Conservation (phyloP, 2,113 vertebrate species). For the Psettodes erumei region DNA sequence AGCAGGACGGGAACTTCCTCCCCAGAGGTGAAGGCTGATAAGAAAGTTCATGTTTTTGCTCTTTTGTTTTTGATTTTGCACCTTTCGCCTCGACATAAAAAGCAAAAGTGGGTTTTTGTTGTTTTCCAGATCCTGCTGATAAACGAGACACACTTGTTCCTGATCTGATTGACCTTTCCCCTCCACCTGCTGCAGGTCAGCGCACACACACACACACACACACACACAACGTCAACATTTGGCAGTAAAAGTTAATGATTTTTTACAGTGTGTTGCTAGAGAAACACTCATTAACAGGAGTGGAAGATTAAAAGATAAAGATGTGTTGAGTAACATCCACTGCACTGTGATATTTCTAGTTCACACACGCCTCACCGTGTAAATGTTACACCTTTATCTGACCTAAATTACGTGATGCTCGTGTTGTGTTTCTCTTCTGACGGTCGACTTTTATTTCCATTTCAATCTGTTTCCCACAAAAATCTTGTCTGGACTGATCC, state of each 20-base stretch:
- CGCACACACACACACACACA: background rate
- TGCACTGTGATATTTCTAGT: too few species aligned
- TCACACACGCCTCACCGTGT: too few species aligned
- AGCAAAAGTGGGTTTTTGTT: background rate
- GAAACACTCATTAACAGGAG: background rate
- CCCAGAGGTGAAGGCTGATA: too few species aligned
- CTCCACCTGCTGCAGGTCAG: too few species aligned
- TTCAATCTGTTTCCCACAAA: too few species aligned
- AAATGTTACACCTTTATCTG: too few species aligned
- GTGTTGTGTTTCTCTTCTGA: too few species aligned
- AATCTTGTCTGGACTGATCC: too few species aligned
- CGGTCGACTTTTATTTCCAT: too few species aligned
- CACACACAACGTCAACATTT: background rate
- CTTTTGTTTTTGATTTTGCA: background rate
- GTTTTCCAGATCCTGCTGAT: background rate
- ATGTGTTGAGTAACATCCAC: background rate
- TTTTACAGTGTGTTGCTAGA: background rate
- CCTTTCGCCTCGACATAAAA: too few species aligned
- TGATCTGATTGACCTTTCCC: background rate
- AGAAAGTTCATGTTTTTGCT: too few species aligned
- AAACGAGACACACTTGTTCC: background rate
- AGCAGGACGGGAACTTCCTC: background rate
- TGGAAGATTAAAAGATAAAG: background rate
- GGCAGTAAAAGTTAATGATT: background rate
- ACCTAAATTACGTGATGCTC: too few species aligned